phyloP scores from a whole-genome alignment of 1,140 invertebrate genomes.

The Drosophila kurseongensis region DNA sequence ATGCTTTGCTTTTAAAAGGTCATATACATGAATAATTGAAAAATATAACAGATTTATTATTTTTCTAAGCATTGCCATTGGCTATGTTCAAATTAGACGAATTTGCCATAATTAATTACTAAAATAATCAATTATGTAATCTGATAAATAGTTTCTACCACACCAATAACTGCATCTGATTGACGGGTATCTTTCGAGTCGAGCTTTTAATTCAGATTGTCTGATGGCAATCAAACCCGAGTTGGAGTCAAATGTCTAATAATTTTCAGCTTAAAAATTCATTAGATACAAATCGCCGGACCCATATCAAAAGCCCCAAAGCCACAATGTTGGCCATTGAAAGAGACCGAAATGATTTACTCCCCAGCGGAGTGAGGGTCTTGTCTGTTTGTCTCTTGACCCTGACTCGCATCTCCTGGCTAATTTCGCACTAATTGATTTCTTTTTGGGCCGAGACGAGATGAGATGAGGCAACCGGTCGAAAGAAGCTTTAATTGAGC shows the following conservation, averaged over 20 bases:
- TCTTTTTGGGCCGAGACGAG: constrained; percentile 49
- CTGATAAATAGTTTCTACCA: background rate
- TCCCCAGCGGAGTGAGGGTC: constrained; percentile 28
- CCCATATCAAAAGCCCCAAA: constrained; percentile 70
- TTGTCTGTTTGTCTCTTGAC: constrained; percentile 14
- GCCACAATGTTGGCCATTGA: constrained; percentile 54
- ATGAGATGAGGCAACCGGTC: background rate
- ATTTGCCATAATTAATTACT: too few relatives aligned
- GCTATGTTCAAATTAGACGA: too few relatives aligned
- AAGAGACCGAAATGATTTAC: constrained; percentile 61
- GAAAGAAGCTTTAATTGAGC: constrained; percentile 72
- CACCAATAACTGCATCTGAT: background rate
- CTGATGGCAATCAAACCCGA: constrained; percentile 51
- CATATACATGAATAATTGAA: too few relatives aligned
- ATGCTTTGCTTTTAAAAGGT: too few relatives aligned
- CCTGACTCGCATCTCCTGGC: constrained; percentile 48
- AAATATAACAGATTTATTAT: too few relatives aligned
- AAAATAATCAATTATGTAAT: too few relatives aligned
- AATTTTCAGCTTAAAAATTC: constrained; percentile 79
- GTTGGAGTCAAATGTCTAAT: constrained; percentile 67
- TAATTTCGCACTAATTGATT: constrained; percentile 82
- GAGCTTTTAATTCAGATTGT: constrained; percentile 13
- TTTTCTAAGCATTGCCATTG: too few relatives aligned
- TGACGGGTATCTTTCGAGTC: constrained; percentile 24
- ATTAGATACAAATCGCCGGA: constrained; percentile 72